Conservation (phyloP, 1,140 invertebrate genomes). For the Anastrepha ludens region DNA sequence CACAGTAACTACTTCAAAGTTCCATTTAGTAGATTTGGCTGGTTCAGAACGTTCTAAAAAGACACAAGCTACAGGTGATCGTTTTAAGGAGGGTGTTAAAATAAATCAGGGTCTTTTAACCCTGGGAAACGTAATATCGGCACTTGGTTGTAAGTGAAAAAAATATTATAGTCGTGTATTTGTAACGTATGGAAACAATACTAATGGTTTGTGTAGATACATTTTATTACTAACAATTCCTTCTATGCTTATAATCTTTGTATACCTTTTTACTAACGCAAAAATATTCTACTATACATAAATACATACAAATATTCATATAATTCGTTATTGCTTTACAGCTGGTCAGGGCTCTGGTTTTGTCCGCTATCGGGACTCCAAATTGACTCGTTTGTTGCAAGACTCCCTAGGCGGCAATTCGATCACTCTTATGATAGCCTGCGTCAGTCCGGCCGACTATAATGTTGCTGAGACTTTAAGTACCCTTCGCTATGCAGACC, state of each 20-base stretch:
- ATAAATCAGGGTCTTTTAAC: slow-evolving; percentile 94
- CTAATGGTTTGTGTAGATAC: slow-evolving; percentile 25
- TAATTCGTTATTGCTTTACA: slow-evolving; percentile 53
- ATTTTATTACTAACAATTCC: neutral
- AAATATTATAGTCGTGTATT: neutral
- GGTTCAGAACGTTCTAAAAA: slow-evolving; percentile 95
- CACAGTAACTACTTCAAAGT: slow-evolving; percentile 84
- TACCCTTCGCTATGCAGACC: slow-evolving; percentile 92
- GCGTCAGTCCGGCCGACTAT: slow-evolving; percentile 92
- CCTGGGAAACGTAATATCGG: slow-evolving; percentile 94
- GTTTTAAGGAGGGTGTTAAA: slow-evolving; percentile 94
- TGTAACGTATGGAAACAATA: neutral
- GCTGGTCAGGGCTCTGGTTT: slow-evolving; percentile 78
- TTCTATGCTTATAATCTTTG: no score
- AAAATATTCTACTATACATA: no score
- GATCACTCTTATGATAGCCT: slow-evolving; percentile 94
- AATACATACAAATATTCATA: neutral
- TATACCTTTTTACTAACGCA: no score
- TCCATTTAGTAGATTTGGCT: slow-evolving; percentile 93
- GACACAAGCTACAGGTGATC: slow-evolving; percentile 91
- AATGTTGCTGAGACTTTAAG: slow-evolving; percentile 93
- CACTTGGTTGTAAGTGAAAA: slow-evolving; percentile 78
- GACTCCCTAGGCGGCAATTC: slow-evolving; percentile 95
- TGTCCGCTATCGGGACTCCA: slow-evolving; percentile 93
- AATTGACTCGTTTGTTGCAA: slow-evolving; percentile 93